phyloP scores from a whole-genome alignment of 1,140 invertebrate genomes.

The Muscidifurax raptorellus region DNA sequence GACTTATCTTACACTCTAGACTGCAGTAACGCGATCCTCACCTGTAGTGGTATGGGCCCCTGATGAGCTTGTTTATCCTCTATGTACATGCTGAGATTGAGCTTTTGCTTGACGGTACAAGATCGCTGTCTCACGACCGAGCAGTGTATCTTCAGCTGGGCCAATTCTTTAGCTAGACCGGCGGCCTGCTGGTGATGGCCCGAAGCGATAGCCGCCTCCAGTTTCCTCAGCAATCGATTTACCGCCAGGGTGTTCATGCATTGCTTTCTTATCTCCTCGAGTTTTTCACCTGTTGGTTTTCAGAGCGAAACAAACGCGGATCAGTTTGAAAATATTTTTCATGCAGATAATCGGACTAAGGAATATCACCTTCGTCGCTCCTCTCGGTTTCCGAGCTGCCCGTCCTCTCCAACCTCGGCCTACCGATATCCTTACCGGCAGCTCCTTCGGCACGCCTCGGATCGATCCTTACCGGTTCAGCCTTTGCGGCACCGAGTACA shows the following conservation, averaged over 20 bases:
- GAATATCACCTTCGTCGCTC: slow-evolving; percentile 25
- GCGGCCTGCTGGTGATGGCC: slow-evolving; percentile 83
- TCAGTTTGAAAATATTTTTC: slow-evolving; percentile 16
- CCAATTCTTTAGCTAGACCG: slow-evolving; percentile 82
- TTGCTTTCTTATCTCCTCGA: slow-evolving; percentile 58
- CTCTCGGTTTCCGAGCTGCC: neutral
- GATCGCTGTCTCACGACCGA: slow-evolving; percentile 78
- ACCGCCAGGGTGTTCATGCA: slow-evolving; percentile 79
- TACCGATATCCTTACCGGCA: neutral
- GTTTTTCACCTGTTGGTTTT: slow-evolving; percentile 51
- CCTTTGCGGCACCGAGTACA: slow-evolving; percentile 56
- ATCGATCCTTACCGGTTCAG: slow-evolving; percentile 36
- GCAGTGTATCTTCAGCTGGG: slow-evolving; percentile 81
- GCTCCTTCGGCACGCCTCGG: neutral
- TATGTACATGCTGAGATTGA: slow-evolving; percentile 85
- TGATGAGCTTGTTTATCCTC: slow-evolving; percentile 85
- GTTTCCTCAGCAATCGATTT: slow-evolving; percentile 79
- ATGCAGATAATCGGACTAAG: neutral
- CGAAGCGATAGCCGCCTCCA: slow-evolving; percentile 82
- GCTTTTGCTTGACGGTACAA: slow-evolving; percentile 66
- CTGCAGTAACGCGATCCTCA: slow-evolving; percentile 63
- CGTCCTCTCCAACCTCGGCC: neutral
- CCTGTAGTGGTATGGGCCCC: slow-evolving; percentile 82
- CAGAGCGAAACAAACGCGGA: neutral
- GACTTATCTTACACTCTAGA: neutral